Evolutionary conservation across 2,113 vertebrate genomes (phyloP).

Genomic region (Clarias magur): DNA sequence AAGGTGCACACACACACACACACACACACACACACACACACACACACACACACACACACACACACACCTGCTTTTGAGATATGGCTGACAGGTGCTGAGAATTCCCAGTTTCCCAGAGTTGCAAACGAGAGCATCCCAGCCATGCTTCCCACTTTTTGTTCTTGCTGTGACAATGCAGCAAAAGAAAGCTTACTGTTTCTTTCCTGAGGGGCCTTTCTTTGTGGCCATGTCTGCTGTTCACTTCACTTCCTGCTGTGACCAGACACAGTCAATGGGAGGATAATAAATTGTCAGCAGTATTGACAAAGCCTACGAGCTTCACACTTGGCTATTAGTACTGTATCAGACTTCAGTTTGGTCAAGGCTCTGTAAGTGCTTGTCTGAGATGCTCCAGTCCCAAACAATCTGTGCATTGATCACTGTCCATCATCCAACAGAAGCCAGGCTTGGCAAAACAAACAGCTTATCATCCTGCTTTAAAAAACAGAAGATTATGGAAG

Average conservation of each 20-base stretch:
- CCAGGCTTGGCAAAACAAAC: background rate
- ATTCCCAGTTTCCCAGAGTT: background rate
- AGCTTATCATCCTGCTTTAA: background rate
- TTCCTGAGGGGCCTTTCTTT: background rate
- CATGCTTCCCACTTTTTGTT: background rate
- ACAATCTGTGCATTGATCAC: background rate
- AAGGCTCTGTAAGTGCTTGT: background rate
- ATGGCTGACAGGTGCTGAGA: background rate
- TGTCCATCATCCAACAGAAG: background rate
- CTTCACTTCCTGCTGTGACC: background rate
- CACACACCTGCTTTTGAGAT: background rate
- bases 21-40: background rate
- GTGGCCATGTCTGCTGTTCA: background rate
- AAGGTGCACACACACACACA: background rate
- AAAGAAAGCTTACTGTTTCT: background rate
- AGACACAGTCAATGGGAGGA: background rate
- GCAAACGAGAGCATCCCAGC: background rate
- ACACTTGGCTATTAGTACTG: background rate
- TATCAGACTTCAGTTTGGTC: background rate
- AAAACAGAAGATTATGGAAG: background rate
- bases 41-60: background rate
- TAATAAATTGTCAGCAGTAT: background rate
- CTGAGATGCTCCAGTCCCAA: background rate
- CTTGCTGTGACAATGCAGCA: background rate
- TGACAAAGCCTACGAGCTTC: background rate